These are phyloP conservation scores for Cheilosia pagana DNA, from an alignment of 2,888 invertebrate species.

Conservation along the genomic window DNA sequence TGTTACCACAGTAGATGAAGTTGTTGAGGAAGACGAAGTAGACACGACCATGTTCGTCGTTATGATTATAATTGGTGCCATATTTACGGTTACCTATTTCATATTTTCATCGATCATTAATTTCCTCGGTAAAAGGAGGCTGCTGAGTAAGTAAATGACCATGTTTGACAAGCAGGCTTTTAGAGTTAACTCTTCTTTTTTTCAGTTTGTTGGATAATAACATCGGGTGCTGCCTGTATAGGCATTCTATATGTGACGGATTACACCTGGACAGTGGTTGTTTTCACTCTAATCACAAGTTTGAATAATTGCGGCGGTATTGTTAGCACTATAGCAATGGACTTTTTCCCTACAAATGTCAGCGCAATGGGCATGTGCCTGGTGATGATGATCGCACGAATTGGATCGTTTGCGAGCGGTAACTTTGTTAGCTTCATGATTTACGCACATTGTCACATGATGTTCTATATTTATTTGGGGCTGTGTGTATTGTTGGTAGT, in stretches of 20 bases:
- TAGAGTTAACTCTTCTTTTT: background rate
- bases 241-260: background rate
- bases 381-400: slow-evolving; percentile 74
- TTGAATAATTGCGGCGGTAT: slow-evolving; percentile 84
- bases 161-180: slow-evolving; percentile 73
- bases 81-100: slow-evolving; percentile 36
- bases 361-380: slow-evolving; percentile 77
- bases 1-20: slow-evolving; percentile 63
- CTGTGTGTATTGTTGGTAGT: slow-evolving; percentile 3
- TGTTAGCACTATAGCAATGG: slow-evolving; percentile 84
- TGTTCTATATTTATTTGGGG: slow-evolving; percentile 35
- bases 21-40: background rate
- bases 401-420: slow-evolving; percentile 76
- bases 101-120: slow-evolving; percentile 15
- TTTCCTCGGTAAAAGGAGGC: background rate
- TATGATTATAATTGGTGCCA: slow-evolving; percentile 31
- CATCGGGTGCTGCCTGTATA: background rate
- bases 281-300: slow-evolving; percentile 83
- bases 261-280: slow-evolving; percentile 8
- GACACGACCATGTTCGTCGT: slow-evolving; percentile 21
- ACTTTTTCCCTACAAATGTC: slow-evolving; percentile 84
- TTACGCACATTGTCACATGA: slow-evolving; percentile 52
- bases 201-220: slow-evolving; percentile 9
- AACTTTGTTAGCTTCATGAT: slow-evolving; percentile 71
- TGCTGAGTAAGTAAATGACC: slow-evolving; percentile 41